These are phyloP conservation scores for Eilema depressum DNA, from an alignment of 2,888 invertebrate genomes.

Conservation along the genomic window DNA sequence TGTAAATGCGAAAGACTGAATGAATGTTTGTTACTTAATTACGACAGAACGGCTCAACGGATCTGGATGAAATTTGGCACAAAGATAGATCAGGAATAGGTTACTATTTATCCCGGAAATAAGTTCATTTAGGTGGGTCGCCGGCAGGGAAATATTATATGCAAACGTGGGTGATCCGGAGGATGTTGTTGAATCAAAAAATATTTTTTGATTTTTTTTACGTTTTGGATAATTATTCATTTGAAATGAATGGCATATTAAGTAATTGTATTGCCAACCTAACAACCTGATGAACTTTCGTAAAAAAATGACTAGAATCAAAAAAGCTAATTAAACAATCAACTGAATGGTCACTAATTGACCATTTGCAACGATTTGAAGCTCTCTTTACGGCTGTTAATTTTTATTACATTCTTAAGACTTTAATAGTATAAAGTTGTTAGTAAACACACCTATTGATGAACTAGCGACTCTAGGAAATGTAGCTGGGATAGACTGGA, in stretches of 20 bases:
- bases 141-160: too few relatives aligned
- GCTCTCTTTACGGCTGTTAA: background rate
- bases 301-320: background rate
- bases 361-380: background rate
- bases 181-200: too few relatives aligned
- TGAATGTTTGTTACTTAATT: slow-evolving; percentile 1
- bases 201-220: too few relatives aligned
- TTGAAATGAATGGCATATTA: too few relatives aligned
- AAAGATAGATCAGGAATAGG: too few relatives aligned
- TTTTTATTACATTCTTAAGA: background rate
- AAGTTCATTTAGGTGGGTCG: too few relatives aligned
- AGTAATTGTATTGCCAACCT: background rate
- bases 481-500: too few relatives aligned
- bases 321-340: background rate
- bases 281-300: background rate
- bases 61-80: background rate
- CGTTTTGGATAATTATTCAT: too few relatives aligned
- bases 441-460: background rate
- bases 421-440: background rate
- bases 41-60: background rate
- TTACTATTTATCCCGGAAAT: too few relatives aligned
- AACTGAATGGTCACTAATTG: background rate
- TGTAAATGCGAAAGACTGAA: background rate
- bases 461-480: too few relatives aligned
- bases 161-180: too few relatives aligned